Evolutionary conservation across 2,113 vertebrate species (phyloP).

Genomic region (Illadopsis cleaveri): DNA sequence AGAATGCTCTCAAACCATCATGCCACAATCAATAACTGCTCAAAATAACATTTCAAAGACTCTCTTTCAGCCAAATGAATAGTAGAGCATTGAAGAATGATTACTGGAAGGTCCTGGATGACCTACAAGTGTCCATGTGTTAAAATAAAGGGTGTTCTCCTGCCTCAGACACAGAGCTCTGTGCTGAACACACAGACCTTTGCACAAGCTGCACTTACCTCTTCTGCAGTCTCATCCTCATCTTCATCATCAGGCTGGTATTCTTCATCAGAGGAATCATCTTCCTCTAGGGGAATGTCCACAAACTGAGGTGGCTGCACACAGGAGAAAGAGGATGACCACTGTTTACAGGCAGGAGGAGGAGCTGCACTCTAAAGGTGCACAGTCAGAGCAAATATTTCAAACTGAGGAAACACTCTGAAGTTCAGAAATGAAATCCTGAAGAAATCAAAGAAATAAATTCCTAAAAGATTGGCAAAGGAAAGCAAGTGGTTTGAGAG

Average conservation of each 20-base stretch:
- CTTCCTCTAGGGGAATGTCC: slow-evolving; percentile 93
- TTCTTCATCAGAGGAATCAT: slow-evolving; percentile 95
- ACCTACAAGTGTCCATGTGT: fast-evolving
- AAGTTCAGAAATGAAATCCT: background rate
- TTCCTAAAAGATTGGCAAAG: background rate
- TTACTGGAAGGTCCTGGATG: no score
- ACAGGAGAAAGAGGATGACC: background rate
- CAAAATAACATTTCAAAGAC: background rate
- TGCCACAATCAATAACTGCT: background rate
- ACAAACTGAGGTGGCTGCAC: slow-evolving; percentile 91
- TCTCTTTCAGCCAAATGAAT: background rate
- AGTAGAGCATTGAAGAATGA: fast-evolving
- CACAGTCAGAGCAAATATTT: background rate
- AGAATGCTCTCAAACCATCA: background rate
- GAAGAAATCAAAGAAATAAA: background rate
- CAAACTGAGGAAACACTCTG: background rate
- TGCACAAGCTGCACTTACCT: slow-evolving; percentile 69
- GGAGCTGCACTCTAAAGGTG: background rate
- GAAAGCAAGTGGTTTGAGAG: background rate
- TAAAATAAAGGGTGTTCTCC: background rate
- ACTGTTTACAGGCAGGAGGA: background rate
- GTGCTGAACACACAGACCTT: background rate
- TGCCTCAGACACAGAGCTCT: background rate
- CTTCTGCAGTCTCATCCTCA: slow-evolving; percentile 92
- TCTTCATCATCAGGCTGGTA: slow-evolving; percentile 95